Base-by-base conservation (phyloP, 2,113 vertebrate species). In the Rhagologus leucostigma region DNA sequence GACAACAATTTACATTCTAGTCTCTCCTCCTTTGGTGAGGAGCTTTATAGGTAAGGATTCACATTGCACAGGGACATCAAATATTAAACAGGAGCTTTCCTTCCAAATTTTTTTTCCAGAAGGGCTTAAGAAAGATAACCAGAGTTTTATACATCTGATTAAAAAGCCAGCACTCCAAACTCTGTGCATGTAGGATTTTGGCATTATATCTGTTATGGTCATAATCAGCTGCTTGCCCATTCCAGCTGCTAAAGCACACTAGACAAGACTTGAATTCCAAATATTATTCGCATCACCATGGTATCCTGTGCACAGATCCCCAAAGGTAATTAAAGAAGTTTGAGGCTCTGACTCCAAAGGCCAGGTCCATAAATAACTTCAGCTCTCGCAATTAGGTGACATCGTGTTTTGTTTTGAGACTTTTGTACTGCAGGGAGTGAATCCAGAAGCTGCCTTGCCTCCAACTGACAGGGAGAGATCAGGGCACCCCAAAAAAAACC, bases 311-410 rank as follows among this genome's bases (percentile, higher is more conserved):
- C 93, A 87, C 56, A 91, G 73, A 95, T 96, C 80, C 91, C 84
- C 87, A 75, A 85, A 95, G 81, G 94, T 93, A 96, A 93, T 95
- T 96, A 92, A 93, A 89, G 86, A 88, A 84, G 74, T 97, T 93
- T 90, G 89, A 95, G 89, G 52, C 91, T 95, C 83, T 81, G 73
- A 90, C 89, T 96, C 93, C 47, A 90, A 96, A 95, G 94, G 95
- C 76, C 93, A 95, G 35, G 84, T 70, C 95, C 95, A 95, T 96
- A 95, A 97, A 96, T 87, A 92, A 95, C 78, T 90, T 95, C 89
- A 94, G 80, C 89, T 92, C 69, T 78, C 2, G 32, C 93, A 95
- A 93, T 92, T 84, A 92, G 80, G 80, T 87, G 86, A 90, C 91
- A 77, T 10, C 0, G 29, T 59, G 41, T 81, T 96, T 96, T 94